Conservation (phyloP, 2,113 vertebrate genomes). For the Prunella fulvescens region DNA sequence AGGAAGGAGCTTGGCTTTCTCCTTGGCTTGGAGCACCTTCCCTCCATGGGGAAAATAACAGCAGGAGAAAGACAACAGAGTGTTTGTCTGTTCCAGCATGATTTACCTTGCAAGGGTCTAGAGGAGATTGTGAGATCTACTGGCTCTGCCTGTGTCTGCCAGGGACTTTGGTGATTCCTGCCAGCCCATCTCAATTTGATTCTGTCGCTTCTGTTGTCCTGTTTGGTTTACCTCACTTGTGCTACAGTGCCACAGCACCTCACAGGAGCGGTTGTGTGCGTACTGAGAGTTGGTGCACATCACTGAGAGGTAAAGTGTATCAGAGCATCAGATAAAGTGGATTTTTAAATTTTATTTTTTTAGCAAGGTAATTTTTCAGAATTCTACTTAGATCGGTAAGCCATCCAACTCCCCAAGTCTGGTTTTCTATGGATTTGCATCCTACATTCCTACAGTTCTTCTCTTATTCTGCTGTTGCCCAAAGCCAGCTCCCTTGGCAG, state of each 20-base stretch:
- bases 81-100: neutral
- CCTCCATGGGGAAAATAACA: neutral
- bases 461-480: neutral
- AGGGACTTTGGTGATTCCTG: neutral
- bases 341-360: neutral
- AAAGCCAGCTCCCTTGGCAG: neutral
- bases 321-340: neutral
- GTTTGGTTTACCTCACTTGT: rapidly evolving
- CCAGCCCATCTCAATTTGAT: rapidly evolving
- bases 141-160: rapidly evolving
- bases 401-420: neutral
- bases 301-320: neutral
- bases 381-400: neutral
- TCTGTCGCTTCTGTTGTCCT: neutral
- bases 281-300: neutral
- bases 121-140: neutral
- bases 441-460: neutral
- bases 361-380: neutral
- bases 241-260: neutral
- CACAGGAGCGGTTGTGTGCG: rapidly evolving
- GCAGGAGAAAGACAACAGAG: neutral
- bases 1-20: neutral
- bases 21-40: neutral
- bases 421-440: neutral
- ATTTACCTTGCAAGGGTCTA: neutral